Conservation (phyloP, 2,113 vertebrate genomes). For the Rhinoptilus africanus region DNA sequence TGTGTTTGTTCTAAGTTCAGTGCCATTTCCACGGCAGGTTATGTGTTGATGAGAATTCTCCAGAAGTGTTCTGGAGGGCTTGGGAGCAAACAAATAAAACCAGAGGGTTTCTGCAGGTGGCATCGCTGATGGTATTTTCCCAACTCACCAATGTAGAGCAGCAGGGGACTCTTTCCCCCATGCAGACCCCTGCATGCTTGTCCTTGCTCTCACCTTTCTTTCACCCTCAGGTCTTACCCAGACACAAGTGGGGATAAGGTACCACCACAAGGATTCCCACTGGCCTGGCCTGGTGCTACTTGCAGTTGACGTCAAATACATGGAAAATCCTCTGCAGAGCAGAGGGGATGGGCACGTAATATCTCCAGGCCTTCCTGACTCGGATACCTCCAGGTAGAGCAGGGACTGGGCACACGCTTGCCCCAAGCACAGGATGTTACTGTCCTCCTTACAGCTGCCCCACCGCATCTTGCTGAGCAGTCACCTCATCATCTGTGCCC, state of each 20-base stretch:
- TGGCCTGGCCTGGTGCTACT: neutral
- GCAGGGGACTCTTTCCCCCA: neutral
- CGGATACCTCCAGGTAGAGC: neutral
- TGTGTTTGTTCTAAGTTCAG: neutral
- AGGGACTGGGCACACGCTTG: accelerated
- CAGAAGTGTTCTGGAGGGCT: neutral
- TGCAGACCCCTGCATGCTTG: neutral
- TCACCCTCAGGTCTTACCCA: neutral
- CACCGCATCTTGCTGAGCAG: neutral
- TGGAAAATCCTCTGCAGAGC: neutral
- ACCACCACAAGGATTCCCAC: neutral
- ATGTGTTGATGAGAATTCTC: neutral
- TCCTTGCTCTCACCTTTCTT: neutral
- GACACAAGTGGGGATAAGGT: neutral
- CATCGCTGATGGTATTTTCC: neutral
- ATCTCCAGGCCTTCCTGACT: neutral
- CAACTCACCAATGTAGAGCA: accelerated
- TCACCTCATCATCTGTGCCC: neutral
- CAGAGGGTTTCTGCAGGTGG: neutral
- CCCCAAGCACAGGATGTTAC: neutral
- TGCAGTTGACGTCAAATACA: accelerated
- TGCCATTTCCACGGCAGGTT: neutral
- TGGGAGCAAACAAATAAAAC: neutral
- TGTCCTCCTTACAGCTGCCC: neutral
- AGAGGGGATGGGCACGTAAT: neutral